A percentile compares a stretch with the other conserved stretches of the same genome.
phyloP scores from a whole-genome alignment of 2,797 vertebrate species.

The Selene dorsalis region DNA sequence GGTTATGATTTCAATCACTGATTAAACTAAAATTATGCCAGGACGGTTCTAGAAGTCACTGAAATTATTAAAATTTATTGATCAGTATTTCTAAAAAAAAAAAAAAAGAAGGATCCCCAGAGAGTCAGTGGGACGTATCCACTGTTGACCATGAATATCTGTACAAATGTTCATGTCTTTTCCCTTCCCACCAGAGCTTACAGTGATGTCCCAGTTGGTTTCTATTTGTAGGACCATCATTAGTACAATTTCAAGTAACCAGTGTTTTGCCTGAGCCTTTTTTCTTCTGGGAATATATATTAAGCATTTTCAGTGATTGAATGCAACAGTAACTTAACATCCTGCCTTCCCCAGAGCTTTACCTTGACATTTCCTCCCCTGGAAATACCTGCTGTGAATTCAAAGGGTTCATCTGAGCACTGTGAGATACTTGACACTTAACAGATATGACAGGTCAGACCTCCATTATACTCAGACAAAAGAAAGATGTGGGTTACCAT shows the following conservation, averaged over 20 bases:
- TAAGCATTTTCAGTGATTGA: background rate
- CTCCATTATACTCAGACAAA: constrained; percentile 38
- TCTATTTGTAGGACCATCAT: background rate
- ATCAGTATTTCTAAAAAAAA: too few species aligned
- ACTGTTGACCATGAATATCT: background rate
- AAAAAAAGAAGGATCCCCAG: too few species aligned
- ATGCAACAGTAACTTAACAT: constrained; percentile 23
- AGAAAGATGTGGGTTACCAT: background rate
- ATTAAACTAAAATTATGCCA: too few species aligned
- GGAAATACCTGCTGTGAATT: constrained; percentile 26
- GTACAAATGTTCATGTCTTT: background rate
- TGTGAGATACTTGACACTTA: constrained; percentile 45
- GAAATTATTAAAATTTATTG: too few species aligned
- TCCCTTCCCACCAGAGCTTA: background rate
- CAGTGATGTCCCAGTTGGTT: background rate
- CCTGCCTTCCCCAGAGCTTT: constrained; percentile 51
- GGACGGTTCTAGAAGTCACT: too few species aligned
- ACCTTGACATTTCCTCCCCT: constrained; percentile 67
- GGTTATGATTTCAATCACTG: too few species aligned
- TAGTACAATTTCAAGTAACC: background rate
- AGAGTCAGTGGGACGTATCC: too few species aligned
- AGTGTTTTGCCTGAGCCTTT: background rate
- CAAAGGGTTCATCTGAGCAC: constrained; percentile 23
- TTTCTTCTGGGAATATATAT: background rate
- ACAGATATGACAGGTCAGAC: constrained; percentile 46